Conservation (phyloP, 2,113 vertebrate species). For the Trinectes maculatus region DNA sequence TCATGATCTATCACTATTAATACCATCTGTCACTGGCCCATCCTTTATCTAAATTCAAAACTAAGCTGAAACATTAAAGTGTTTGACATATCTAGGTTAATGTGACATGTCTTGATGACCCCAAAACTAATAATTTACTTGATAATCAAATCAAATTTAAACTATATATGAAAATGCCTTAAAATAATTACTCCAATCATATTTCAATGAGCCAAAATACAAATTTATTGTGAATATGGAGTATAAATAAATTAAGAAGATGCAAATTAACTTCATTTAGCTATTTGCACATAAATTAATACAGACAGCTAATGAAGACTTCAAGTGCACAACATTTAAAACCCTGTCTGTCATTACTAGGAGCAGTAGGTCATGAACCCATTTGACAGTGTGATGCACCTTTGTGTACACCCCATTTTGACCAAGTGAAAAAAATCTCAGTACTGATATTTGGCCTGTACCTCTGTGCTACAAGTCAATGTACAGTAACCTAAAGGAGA, state of each 20-base stretch:
- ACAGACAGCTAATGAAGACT: not conserved
- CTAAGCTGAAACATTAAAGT: slow-evolving; percentile 45
- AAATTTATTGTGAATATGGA: too few species aligned
- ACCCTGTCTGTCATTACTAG: not conserved
- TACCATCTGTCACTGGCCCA: slow-evolving; percentile 76
- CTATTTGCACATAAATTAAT: too few species aligned
- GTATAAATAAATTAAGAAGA: not conserved
- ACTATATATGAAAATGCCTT: not conserved
- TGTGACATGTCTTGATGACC: slow-evolving; percentile 13
- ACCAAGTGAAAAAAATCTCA: slow-evolving; percentile 71
- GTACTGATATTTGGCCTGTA: slow-evolving; percentile 93
- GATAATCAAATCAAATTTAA: slow-evolving; percentile 3
- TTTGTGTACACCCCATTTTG: slow-evolving; percentile 89
- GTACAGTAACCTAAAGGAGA: slow-evolving; percentile 94
- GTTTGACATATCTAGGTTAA: slow-evolving; percentile 23
- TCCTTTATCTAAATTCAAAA: slow-evolving; percentile 63
- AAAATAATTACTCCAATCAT: not conserved
- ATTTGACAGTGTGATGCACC: slow-evolving; percentile 73
- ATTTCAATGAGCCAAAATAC: not conserved
- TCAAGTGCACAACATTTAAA: not conserved
- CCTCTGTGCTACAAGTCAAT: slow-evolving; percentile 97
- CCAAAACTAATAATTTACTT: not conserved
- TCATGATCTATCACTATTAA: slow-evolving; percentile 76
- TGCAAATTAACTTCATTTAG: not conserved
- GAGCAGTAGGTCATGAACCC: not conserved